phyloP scores from a whole-genome alignment of 1,140 invertebrate genomes.

The Zaprionus vittiger region DNA sequence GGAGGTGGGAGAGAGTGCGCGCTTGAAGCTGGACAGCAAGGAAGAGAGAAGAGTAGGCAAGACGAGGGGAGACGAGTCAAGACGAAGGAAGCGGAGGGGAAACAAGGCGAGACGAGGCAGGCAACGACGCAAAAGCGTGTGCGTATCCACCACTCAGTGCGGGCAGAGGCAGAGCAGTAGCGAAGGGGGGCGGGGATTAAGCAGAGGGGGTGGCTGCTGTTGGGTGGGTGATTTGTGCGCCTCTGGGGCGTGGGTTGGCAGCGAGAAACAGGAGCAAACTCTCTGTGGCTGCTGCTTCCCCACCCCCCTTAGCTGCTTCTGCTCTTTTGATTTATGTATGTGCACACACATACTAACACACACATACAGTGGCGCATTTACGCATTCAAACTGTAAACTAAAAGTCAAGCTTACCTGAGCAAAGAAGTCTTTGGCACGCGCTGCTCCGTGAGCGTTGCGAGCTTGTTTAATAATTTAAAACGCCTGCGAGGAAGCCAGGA shows the following conservation, averaged over 20 bases:
- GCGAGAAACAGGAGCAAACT: constrained; percentile 19
- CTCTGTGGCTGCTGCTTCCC: constrained; percentile 23
- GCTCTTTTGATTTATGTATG: constrained; percentile 61
- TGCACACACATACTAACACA: constrained; percentile 22
- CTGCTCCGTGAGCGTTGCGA: constrained; percentile 16
- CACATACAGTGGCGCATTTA: constrained; percentile 6
- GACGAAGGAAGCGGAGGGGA: no score
- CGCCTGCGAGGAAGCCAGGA: constrained; percentile 16
- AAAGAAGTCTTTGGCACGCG: constrained; percentile 69
- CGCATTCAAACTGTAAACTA: constrained; percentile 45
- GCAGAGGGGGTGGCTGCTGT: constrained; percentile 41
- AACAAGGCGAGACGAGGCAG: not conserved
- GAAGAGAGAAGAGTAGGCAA: no score
- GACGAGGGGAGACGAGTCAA: no score
- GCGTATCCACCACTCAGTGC: constrained; percentile 57
- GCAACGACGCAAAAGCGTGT: constrained; percentile 72
- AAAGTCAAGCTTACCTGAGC: constrained; percentile 71
- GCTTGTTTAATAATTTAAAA: constrained; percentile 63
- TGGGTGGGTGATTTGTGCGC: constrained; percentile 33
- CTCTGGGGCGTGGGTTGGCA: constrained; percentile 57
- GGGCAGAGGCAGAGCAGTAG: not conserved
- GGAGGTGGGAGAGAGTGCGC: not conserved
- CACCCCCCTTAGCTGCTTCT: constrained; percentile 5
- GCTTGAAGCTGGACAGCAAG: constrained; percentile 44
- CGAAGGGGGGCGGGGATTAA: constrained; percentile 5